phyloP scores from a whole-genome alignment of 1,140 invertebrate species.

The Bombus superbus region DNA sequence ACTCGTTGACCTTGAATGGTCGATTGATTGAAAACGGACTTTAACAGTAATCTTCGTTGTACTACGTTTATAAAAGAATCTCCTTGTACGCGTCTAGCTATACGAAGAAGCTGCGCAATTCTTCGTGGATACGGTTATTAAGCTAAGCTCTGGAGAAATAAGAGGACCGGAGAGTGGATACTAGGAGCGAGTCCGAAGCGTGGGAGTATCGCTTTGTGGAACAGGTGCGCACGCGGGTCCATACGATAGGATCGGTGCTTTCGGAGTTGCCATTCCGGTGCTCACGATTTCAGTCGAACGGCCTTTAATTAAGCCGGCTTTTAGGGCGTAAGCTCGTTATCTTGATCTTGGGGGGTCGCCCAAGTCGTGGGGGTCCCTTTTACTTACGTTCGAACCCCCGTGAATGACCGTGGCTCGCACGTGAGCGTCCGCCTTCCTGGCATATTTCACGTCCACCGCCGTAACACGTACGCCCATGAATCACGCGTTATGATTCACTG shows the following conservation, averaged over 20 bases:
- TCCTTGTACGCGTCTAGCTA: too few relatives aligned
- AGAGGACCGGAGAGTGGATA: too few relatives aligned
- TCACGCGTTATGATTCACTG: constrained; percentile 51
- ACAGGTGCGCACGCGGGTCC: constrained; percentile 28
- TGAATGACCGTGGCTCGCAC: constrained; percentile 9
- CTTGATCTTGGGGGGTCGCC: constrained; percentile 66
- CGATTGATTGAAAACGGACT: neutral
- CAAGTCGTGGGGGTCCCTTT: constrained; percentile 44
- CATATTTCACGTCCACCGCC: constrained; percentile 43
- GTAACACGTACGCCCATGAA: constrained; percentile 48
- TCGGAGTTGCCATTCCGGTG: constrained; percentile 52
- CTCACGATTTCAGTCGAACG: constrained; percentile 67
- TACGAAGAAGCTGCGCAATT: neutral
- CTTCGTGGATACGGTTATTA: neutral
- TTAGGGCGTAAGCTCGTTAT: constrained; percentile 74
- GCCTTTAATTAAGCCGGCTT: constrained; percentile 77
- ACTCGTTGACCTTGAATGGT: neutral
- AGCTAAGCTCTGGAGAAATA: neutral
- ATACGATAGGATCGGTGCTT: constrained; percentile 46
- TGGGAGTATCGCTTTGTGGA: neutral
- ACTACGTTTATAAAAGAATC: neutral
- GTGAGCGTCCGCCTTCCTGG: constrained; percentile 42
- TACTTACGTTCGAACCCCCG: constrained; percentile 53
- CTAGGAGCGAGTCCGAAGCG: neutral
- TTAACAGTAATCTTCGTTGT: neutral